Conservation (phyloP, 2,113 vertebrate genomes). For the Coturnix japonica region DNA sequence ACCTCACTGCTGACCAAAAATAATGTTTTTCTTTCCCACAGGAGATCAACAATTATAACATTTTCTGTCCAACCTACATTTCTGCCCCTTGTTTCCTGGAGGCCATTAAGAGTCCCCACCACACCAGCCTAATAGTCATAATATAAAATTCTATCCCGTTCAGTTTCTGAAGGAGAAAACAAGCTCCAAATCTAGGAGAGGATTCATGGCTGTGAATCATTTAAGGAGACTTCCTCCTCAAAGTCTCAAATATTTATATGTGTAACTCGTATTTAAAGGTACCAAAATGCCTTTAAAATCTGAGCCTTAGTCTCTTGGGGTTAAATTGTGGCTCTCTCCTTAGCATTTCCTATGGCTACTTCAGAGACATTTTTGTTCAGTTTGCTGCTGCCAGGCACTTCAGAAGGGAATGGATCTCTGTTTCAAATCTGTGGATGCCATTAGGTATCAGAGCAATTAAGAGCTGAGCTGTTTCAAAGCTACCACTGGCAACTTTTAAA, state of each 20-base stretch:
- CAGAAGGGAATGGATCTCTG: neutral
- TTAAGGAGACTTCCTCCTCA: slow-evolving; percentile 36
- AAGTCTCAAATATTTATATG: slow-evolving; percentile 52
- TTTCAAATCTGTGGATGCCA: neutral
- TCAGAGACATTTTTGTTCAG: neutral
- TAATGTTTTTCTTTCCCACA: neutral
- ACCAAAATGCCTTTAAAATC: slow-evolving; percentile 62
- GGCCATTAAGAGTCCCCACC: neutral
- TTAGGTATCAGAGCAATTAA: neutral
- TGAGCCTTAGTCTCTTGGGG: slow-evolving; percentile 38
- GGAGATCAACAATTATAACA: neutral
- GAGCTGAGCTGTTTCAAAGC: neutral
- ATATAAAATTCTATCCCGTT: neutral
- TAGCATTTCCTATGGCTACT: neutral
- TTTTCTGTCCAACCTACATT: neutral
- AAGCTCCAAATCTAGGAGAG: neutral
- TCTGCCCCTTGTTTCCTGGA: neutral
- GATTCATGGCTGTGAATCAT: neutral
- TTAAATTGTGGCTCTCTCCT: slow-evolving; percentile 38
- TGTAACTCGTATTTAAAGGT: slow-evolving; percentile 67
- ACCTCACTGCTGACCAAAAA: neutral
- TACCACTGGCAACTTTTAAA: neutral
- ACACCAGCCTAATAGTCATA: rapidly evolving
- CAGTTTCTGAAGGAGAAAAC: neutral
- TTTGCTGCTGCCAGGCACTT: neutral